A percentile compares a stretch with the other conserved stretches of the same genome.
These are phyloP conservation scores for Lutjanus argentimaculatus DNA, from an alignment of 2,797 vertebrate species.

Conservation along the genomic window DNA sequence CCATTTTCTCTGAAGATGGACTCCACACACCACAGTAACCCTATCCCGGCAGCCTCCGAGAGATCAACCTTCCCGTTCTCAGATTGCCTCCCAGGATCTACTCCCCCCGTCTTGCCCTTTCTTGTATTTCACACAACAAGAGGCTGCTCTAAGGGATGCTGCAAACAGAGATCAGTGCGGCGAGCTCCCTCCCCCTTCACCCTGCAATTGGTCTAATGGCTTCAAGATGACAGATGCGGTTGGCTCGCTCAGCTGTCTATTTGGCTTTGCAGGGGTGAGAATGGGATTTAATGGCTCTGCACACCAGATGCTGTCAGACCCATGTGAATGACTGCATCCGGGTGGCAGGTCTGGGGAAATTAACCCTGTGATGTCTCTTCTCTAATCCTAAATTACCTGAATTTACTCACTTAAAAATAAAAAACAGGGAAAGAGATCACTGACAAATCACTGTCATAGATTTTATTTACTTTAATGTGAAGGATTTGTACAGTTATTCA, in stretches of 20 bases:
- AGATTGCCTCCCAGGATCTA: conserved; percentile 58
- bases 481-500: conserved; percentile 24
- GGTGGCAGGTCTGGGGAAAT: conserved; percentile 78
- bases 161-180: conserved; percentile 80
- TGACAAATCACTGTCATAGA: neutral
- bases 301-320: conserved; percentile 83
- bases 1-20: conserved; percentile 70
- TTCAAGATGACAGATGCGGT: conserved; percentile 61
- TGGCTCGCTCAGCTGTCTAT: conserved; percentile 79
- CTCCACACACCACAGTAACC: conserved; percentile 58
- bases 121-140: conserved; percentile 81
- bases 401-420: neutral
- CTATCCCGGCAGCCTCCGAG: conserved; percentile 48
- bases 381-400: conserved; percentile 16
- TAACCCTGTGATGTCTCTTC: conserved; percentile 81
- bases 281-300: conserved; percentile 84
- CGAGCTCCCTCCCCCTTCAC: conserved; percentile 70
- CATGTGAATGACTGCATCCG: conserved; percentile 83
- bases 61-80: conserved; percentile 64
- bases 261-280: conserved; percentile 83
- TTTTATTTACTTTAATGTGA: conserved; percentile 13
- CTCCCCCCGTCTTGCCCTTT: conserved; percentile 70
- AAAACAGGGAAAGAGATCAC: conserved; percentile 4
- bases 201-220: conserved; percentile 78
- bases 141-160: conserved; percentile 84